phyloP scores from a whole-genome alignment of 2,113 vertebrate species.

The Dasyurus viverrinus region DNA sequence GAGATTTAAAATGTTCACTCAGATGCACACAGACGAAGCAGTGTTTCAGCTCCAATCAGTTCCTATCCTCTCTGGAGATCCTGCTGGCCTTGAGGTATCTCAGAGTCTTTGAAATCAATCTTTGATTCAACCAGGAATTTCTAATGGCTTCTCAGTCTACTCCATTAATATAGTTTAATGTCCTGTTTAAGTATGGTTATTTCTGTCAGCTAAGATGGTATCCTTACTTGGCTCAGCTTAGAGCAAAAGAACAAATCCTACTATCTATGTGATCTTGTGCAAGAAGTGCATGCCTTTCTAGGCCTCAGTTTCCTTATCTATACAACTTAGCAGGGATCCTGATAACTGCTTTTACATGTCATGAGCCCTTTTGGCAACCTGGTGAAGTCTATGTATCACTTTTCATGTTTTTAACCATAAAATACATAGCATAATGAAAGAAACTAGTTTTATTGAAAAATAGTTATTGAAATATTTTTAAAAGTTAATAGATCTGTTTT shows the following conservation, averaged over 20 bases:
- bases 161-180: slow-evolving; percentile 84
- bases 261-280: neutral
- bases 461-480: neutral
- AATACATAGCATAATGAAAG: neutral
- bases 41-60: slow-evolving; percentile 84
- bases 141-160: slow-evolving; percentile 81
- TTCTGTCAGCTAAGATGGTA: slow-evolving; percentile 68
- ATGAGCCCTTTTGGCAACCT: neutral
- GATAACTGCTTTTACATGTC: neutral
- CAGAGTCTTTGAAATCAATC: slow-evolving; percentile 86
- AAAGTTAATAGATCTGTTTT: neutral
- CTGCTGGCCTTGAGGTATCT: slow-evolving; percentile 84
- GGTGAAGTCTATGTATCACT: neutral
- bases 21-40: slow-evolving; percentile 82
- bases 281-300: neutral
- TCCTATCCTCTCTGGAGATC: slow-evolving; percentile 80
- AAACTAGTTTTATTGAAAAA: neutral
- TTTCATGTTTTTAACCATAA: neutral
- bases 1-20: slow-evolving; percentile 88
- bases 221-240: slow-evolving; percentile 62
- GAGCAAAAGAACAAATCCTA: slow-evolving; percentile 1
- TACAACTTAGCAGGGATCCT: neutral
- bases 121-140: slow-evolving; percentile 84
- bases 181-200: slow-evolving; percentile 78
- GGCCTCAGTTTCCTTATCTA: neutral